phyloP scores from a whole-genome alignment of 2,113 vertebrate species.

The Brachypodius melanocephalos region DNA sequence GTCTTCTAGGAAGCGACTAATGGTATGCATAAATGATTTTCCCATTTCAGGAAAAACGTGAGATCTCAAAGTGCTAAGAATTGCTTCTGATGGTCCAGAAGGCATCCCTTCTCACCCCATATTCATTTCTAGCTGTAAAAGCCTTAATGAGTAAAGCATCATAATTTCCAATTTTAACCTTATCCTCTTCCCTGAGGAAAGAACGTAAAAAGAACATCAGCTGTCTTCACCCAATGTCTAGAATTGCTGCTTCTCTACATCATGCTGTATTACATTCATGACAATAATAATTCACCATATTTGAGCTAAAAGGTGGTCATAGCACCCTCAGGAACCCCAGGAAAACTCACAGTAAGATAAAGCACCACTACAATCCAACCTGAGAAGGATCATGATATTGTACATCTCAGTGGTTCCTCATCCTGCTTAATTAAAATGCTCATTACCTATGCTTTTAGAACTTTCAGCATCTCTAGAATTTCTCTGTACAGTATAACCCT shows the following conservation, averaged over 20 bases:
- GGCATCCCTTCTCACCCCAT: not conserved
- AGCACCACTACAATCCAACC: not conserved
- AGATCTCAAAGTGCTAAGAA: not conserved
- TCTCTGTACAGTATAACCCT: not conserved
- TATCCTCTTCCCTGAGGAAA: not conserved
- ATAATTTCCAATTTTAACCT: not conserved
- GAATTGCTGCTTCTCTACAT: not conserved
- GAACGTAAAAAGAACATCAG: not conserved
- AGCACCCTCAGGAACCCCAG: not conserved
- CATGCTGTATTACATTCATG: not conserved
- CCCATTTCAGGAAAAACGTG: not conserved
- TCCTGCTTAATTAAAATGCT: not conserved
- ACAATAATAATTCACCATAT: not conserved
- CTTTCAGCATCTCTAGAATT: not conserved
- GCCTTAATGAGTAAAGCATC: not conserved
- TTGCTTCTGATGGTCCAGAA: not conserved
- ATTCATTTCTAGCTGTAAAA: not conserved
- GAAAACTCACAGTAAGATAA: not conserved
- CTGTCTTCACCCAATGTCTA: not conserved
- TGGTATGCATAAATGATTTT: conserved; percentile 6
- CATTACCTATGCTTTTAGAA: not conserved
- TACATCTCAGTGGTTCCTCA: not conserved
- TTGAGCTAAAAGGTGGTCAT: not conserved
- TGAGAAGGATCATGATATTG: not conserved
- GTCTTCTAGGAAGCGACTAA: not conserved